Conservation (phyloP, 2,888 invertebrate species). For the Baccha elongata region DNA sequence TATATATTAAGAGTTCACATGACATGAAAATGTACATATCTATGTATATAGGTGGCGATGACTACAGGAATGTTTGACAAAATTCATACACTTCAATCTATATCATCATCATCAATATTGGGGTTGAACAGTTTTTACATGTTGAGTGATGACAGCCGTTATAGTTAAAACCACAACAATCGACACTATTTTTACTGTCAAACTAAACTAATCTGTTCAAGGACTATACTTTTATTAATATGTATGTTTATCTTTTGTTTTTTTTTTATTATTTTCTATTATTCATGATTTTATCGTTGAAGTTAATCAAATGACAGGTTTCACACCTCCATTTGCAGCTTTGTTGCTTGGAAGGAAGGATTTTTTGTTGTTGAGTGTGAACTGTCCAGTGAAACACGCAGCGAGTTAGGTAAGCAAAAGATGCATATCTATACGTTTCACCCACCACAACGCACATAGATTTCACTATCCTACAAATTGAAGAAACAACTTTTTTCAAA, state of each 20-base stretch:
- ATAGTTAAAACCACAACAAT: constrained; percentile 36
- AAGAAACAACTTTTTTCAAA: no score
- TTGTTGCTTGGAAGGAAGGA: constrained; percentile 5
- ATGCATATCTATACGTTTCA: constrained; percentile 40
- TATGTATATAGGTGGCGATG: constrained; percentile 1
- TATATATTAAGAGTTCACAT: not conserved
- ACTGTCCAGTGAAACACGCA: not conserved
- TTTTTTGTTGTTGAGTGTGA: not conserved
- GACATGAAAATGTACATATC: not conserved
- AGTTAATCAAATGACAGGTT: constrained; percentile 57
- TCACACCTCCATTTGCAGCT: constrained; percentile 46
- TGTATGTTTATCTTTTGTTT: constrained; percentile 24
- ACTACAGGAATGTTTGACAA: not conserved
- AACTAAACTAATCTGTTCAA: constrained; percentile 17
- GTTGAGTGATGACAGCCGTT: not conserved
- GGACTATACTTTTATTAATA: constrained; percentile 15
- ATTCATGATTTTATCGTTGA: constrained; percentile 48
- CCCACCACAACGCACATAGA: constrained; percentile 27
- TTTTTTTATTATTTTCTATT: constrained; percentile 47
- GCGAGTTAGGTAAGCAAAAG: constrained; percentile 15
- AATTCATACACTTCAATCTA: not conserved
- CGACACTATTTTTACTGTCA: constrained; percentile 13
- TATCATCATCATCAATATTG: not conserved
- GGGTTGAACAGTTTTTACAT: not conserved
- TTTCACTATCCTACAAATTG: no score